These are phyloP conservation scores for Bombyx huttoni DNA, from an alignment of 2,888 invertebrate genomes.

Conservation along the genomic window DNA sequence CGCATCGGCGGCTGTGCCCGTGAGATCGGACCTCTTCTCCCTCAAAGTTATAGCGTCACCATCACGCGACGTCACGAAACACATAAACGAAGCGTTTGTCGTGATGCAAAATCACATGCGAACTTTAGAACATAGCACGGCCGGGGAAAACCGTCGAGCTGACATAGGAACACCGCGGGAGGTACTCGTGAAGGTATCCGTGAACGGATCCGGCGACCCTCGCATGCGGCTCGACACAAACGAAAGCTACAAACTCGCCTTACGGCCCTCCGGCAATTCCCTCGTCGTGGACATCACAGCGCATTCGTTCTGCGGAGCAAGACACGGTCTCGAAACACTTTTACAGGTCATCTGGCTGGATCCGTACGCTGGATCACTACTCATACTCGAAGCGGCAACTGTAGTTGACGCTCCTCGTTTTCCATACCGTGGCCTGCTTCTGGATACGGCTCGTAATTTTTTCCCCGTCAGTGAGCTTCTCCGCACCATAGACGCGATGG, in stretches of 20 bases:
- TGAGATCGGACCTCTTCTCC: constrained; percentile 65
- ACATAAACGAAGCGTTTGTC: constrained; percentile 63
- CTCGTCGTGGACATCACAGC: constrained; percentile 76
- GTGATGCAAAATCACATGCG: constrained; percentile 66
- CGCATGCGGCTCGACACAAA: constrained; percentile 77
- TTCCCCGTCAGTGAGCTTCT: constrained; percentile 81
- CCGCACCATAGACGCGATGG: constrained; percentile 89
- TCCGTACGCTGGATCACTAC: constrained; percentile 74
- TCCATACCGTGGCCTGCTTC: constrained; percentile 85
- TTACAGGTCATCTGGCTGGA: constrained; percentile 88
- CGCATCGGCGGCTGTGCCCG: constrained; percentile 75
- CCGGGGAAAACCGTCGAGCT: constrained; percentile 21
- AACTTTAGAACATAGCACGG: constrained; percentile 49
- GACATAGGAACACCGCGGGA: constrained; percentile 48
- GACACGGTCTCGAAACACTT: constrained; percentile 83
- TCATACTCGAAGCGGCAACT: constrained; percentile 76
- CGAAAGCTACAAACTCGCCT: constrained; percentile 80
- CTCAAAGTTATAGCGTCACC: constrained; percentile 51
- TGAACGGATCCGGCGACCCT: constrained; percentile 67
- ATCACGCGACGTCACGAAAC: constrained; percentile 37
- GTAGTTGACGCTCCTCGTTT: constrained; percentile 84
- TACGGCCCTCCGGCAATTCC: constrained; percentile 58
- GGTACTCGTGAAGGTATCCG: constrained; percentile 62
- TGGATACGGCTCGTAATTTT: constrained; percentile 94
- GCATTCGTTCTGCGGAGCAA: constrained; percentile 81